A percentile compares a stretch with the other conserved stretches of the same genome.
Evolutionary conservation across 2,888 invertebrate species (phyloP).

Genomic region (Nomada ferruginata): DNA sequence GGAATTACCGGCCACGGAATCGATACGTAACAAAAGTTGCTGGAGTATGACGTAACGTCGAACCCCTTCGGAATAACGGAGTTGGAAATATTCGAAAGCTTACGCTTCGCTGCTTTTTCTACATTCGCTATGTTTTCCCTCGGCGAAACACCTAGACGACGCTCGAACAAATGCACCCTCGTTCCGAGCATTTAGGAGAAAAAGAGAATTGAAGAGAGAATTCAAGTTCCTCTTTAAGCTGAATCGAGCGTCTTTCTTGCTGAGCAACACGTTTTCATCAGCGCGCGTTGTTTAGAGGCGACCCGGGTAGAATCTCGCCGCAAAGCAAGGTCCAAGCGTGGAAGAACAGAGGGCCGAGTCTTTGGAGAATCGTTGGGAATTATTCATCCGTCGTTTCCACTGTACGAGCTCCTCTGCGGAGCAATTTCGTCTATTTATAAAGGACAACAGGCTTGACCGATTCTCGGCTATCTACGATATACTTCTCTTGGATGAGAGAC

Average conservation of each 20-base stretch:
- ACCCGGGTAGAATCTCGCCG: slow-evolving; percentile 21
- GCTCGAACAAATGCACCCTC: not conserved
- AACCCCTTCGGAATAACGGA: not conserved
- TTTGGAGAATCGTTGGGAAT: slow-evolving; percentile 39
- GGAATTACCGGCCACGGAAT: slow-evolving; percentile 33
- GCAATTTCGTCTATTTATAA: slow-evolving; percentile 58
- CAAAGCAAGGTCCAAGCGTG: slow-evolving; percentile 29
- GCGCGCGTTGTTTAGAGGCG: slow-evolving; percentile 23
- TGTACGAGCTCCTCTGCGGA: slow-evolving; percentile 28
- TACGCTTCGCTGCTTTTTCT: not conserved
- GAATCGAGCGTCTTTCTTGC: not conserved
- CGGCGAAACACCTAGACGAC: not conserved
- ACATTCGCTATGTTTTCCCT: not conserved
- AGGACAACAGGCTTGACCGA: slow-evolving; percentile 39
- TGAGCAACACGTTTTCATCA: slow-evolving; percentile 26
- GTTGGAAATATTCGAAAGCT: not conserved
- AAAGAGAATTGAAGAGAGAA: slow-evolving; percentile 4
- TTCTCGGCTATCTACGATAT: slow-evolving; percentile 18
- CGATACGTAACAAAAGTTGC: slow-evolving; percentile 11
- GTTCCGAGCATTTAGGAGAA: slow-evolving; percentile 9
- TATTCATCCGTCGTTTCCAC: slow-evolving; percentile 48
- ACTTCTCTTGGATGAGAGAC: slow-evolving; percentile 1
- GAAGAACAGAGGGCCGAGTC: slow-evolving; percentile 16
- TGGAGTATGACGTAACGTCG: not conserved
- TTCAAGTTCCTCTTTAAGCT: not conserved